Conservation (phyloP, 2,113 vertebrate genomes). For the Natator depressus region DNA sequence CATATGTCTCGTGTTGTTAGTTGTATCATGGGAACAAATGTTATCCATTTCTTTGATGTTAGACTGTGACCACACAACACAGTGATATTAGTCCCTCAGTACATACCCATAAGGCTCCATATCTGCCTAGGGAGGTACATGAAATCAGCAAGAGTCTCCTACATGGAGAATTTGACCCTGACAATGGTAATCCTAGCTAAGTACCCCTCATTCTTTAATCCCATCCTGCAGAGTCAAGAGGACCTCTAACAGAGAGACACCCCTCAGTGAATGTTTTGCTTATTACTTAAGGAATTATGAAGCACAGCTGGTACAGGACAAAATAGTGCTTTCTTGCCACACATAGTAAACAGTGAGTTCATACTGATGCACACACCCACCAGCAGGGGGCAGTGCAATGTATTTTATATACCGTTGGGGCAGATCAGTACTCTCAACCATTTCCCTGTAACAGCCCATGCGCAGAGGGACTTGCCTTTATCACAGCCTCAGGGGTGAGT, state of each 20-base stretch:
- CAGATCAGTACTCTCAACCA: background rate
- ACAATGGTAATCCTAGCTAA: background rate
- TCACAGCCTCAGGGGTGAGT: slow-evolving; percentile 88
- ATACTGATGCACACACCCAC: background rate
- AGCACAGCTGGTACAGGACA: background rate
- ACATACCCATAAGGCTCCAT: background rate
- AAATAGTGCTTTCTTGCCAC: background rate
- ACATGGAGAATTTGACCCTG: background rate
- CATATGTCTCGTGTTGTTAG: background rate
- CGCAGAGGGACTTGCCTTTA: slow-evolving; percentile 79
- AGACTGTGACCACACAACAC: background rate
- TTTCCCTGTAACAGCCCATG: background rate
- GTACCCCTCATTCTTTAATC: background rate
- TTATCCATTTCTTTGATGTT: background rate
- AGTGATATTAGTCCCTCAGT: background rate
- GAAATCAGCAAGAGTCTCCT: background rate
- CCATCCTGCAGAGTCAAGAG: background rate
- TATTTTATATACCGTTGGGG: background rate
- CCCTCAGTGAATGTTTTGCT: accelerated
- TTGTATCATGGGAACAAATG: background rate
- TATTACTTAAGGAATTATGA: background rate
- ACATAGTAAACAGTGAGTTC: accelerated
- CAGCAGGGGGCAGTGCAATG: slow-evolving; percentile 53
- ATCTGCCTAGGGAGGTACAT: background rate
- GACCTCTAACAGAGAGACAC: background rate